Percentiles rank a stretch among this genome's conserved stretches.
Evolutionary conservation across 2,888 invertebrate genomes (phyloP).

Genomic region (Falcaria lacertinaria): DNA sequence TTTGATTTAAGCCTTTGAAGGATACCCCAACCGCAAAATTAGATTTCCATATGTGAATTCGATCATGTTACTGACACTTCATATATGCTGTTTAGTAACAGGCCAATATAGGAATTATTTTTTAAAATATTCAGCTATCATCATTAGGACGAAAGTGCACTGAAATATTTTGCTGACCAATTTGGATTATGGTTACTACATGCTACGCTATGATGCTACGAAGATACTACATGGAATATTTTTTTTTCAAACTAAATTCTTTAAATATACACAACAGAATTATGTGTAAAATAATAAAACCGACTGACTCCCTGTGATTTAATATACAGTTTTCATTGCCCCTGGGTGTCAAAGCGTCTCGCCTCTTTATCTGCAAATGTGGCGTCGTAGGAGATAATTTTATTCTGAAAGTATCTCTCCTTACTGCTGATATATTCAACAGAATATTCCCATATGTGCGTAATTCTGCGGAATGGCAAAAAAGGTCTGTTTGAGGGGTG

Average conservation of each 20-base stretch:
- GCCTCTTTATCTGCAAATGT: constrained; percentile 71
- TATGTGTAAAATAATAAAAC: neutral
- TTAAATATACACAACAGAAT: too few species aligned
- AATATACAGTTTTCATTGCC: constrained; percentile 20
- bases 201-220: too few species aligned
- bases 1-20: constrained; percentile 79
- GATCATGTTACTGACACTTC: constrained; percentile 47
- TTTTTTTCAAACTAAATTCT: too few species aligned
- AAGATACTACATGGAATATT: too few species aligned
- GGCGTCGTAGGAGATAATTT: constrained; percentile 73
- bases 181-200: too few species aligned
- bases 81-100: constrained; percentile 36
- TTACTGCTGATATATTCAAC: constrained; percentile 79
- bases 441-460: constrained; percentile 80
- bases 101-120: too few species aligned
- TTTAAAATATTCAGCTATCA: too few species aligned
- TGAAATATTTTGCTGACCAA: too few species aligned
- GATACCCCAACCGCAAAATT: constrained; percentile 73
- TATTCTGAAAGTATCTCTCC: constrained; percentile 77
- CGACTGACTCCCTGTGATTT: constrained; percentile 3
- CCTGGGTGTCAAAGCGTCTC: constrained; percentile 45
- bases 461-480: constrained; percentile 80
- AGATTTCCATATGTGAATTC: constrained; percentile 71
- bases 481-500: constrained; percentile 80
- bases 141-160: too few species aligned